A percentile compares a stretch with the other conserved stretches of the same genome.
phyloP scores from a whole-genome alignment of 2,888 invertebrate species.

The Dryobotodes eremita region DNA sequence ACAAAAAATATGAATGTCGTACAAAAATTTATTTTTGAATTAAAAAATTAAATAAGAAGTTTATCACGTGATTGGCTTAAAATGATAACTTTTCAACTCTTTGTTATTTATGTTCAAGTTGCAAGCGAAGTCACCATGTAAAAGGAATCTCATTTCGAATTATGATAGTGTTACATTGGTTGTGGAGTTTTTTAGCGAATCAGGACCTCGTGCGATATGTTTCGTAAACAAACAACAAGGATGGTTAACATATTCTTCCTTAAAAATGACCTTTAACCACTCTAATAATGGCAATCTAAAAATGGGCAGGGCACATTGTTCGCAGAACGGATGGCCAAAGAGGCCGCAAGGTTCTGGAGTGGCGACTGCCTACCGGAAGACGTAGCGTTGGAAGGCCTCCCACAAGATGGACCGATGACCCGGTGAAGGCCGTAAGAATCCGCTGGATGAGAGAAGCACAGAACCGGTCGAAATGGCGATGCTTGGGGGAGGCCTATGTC shows the following conservation, averaged over 20 bases:
- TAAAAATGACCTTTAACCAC: background rate
- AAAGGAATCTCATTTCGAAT: background rate
- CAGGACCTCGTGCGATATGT: background rate
- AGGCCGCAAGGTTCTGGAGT: background rate
- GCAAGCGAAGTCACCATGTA: background rate
- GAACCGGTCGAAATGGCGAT: background rate
- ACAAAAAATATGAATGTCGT: background rate
- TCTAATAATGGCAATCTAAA: background rate
- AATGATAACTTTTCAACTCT: background rate
- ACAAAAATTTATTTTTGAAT: background rate
- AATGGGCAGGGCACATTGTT: background rate
- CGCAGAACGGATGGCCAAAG: background rate
- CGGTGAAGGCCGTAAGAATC: background rate
- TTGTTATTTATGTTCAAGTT: too few species aligned
- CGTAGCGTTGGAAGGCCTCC: background rate
- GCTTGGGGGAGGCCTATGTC: background rate
- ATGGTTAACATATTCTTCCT: background rate
- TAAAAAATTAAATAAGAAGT: background rate
- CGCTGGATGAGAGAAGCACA: background rate
- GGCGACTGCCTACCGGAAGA: background rate
- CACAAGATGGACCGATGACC: background rate
- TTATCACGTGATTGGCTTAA: background rate
- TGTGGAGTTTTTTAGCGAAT: background rate
- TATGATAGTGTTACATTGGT: background rate
- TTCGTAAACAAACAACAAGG: too few species aligned